Conservation (phyloP, 2,888 invertebrate species). For the Eupithecia inturbata region DNA sequence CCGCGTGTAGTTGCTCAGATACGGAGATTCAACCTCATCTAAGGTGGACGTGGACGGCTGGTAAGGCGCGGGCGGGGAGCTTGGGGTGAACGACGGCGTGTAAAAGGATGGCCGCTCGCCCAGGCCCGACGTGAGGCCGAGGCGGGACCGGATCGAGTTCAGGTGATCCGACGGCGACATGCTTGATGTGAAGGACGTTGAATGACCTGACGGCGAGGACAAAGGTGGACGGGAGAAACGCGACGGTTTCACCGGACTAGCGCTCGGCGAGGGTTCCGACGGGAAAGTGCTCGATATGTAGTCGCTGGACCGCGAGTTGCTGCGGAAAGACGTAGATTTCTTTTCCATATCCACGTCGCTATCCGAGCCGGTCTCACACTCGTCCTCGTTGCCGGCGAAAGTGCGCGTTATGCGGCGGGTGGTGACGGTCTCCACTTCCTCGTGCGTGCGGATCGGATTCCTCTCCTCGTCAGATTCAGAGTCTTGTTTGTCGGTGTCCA, state of each 20-base stretch:
- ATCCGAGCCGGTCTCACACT: constrained; percentile 88
- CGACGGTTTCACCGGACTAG: constrained; percentile 70
- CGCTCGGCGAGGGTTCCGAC: constrained; percentile 63
- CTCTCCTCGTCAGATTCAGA: constrained; percentile 78
- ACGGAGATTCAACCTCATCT: constrained; percentile 86
- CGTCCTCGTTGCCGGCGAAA: constrained; percentile 79
- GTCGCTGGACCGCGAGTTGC: constrained; percentile 73
- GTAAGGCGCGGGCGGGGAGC: constrained; percentile 66
- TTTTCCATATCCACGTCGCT: constrained; percentile 86
- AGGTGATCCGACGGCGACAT: constrained; percentile 79
- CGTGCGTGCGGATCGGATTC: constrained; percentile 71
- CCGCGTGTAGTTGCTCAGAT: constrained; percentile 88
- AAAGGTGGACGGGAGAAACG: constrained; percentile 73
- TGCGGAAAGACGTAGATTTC: constrained; percentile 68
- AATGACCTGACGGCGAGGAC: constrained; percentile 55
- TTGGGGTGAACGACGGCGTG: constrained; percentile 62
- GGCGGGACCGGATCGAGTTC: constrained; percentile 83
- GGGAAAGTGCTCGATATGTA: constrained; percentile 75
- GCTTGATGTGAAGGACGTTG: constrained; percentile 62
- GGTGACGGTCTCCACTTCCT: constrained; percentile 80
- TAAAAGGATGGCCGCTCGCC: constrained; percentile 70
- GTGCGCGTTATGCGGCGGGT: constrained; percentile 81
- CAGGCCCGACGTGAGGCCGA: constrained; percentile 79
- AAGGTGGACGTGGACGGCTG: constrained; percentile 72
- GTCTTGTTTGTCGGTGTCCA: constrained; percentile 69